Evolutionary conservation across 2,113 vertebrate species (phyloP), one percentile per base, ranked within the genome.

Genomic region (Cebidichthys violaceus): DNA sequence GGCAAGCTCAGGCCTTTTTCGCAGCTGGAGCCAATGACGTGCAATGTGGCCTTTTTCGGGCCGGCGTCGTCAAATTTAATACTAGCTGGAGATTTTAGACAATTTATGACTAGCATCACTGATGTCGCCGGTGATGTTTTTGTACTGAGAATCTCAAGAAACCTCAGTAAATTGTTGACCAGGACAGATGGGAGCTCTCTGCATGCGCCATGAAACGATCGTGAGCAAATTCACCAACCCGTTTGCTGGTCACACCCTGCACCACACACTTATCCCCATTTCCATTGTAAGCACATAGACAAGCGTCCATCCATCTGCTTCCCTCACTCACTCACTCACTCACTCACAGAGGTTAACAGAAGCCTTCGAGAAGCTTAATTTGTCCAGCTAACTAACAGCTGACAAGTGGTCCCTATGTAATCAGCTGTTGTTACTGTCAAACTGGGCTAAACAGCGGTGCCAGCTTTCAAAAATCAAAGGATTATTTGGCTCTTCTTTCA

Each of bases 381-480:
- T 37, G 55, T 75, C 2, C 20, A 37, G 41, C 31, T 47, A 77
- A 79, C 43, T 33, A 24, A 77, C 35, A 31, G 27, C 22, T 39
- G 43, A 6, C n/a, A n/a, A n/a, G 31, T 72, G 35, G 64, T n/a
- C 18, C 27, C 50, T 72, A 43, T 86, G 71, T 57, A 47, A 80
- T 87, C 74, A 81, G 79, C 81, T 87, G 81, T 74, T 35, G 27
- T 54, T 65, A 68, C 71, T 47, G 77, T 85, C 72, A 71, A 31
- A 41, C 61, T 9, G 61, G 52, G 71, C 81, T 80, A 54, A 75
- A 73, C 73, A 70, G 27, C 15, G 2, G 22, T 50, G 50, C 57
- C 29, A 4, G 29, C 70, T 69, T 65, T 88, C 72, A 80, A 60
- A 86, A 82, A 90, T 90, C 68, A 90, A 92, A 92, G 50, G 59